Conservation (phyloP, 2,888 invertebrate genomes). For the Nemotelus nigrinus region DNA sequence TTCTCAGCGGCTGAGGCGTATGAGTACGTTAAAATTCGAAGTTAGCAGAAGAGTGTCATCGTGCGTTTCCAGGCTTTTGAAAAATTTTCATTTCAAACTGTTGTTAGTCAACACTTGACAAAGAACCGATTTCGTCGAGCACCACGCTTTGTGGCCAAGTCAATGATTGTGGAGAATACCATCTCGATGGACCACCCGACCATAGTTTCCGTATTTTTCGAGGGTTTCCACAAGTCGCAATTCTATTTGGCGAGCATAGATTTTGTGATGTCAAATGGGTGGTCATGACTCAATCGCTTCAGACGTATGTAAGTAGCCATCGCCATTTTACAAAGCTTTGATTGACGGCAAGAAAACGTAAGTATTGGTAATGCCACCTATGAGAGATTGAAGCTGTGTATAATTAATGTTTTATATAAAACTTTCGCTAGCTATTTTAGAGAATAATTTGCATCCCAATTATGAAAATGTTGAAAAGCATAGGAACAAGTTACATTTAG, state of each 20-base stretch:
- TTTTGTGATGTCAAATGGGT: slow-evolving; percentile 25
- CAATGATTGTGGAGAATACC: not conserved
- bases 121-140: slow-evolving; percentile 13
- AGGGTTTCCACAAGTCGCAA: slow-evolving; percentile 12
- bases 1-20: too few species aligned
- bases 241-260: slow-evolving; percentile 6
- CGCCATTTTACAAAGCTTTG: slow-evolving; percentile 8
- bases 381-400: not conserved
- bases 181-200: slow-evolving; percentile 32
- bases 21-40: not conserved
- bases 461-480: not conserved
- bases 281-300: slow-evolving; percentile 11
- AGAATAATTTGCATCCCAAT: not conserved
- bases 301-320: slow-evolving; percentile 6
- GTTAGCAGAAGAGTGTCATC: not conserved
- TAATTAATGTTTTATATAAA: not conserved
- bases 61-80: not conserved
- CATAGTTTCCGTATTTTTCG: slow-evolving; percentile 15
- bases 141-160: not conserved
- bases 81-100: slow-evolving; percentile 19
- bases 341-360: slow-evolving; percentile 20
- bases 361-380: slow-evolving; percentile 37
- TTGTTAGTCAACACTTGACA: slow-evolving; percentile 20
- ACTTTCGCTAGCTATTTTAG: slow-evolving; percentile 28
- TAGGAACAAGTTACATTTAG: too few species aligned